Percentiles rank a stretch among this genome's conserved stretches.
These are phyloP conservation scores for Xanthorhoe designata DNA, from an alignment of 2,888 invertebrate genomes.

Conservation along the genomic window DNA sequence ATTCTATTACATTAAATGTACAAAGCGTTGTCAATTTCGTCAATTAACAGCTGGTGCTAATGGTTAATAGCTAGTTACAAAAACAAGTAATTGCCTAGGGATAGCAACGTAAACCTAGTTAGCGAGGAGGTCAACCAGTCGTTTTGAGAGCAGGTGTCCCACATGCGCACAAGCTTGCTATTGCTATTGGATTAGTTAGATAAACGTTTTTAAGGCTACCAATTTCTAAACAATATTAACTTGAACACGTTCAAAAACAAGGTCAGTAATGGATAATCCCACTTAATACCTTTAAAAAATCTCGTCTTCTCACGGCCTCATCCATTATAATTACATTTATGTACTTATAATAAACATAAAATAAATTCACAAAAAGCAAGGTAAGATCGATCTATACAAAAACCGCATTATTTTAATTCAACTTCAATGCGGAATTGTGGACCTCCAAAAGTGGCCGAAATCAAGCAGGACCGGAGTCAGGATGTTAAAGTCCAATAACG, in stretches of 20 bases:
- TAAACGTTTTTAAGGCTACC: conserved; percentile 10
- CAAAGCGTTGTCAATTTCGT: background rate
- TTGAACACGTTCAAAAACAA: background rate
- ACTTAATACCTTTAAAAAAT: conserved; percentile 1
- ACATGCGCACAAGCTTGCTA: background rate
- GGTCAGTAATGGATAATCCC: background rate
- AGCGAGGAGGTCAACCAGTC: conserved; percentile 13
- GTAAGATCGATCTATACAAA: conserved; percentile 29
- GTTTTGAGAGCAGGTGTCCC: conserved; percentile 14
- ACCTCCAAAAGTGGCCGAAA: conserved; percentile 29
- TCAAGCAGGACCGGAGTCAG: conserved; percentile 17
- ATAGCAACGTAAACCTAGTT: conserved; percentile 15
- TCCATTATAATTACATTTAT: conserved; percentile 25
- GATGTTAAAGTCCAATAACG: background rate
- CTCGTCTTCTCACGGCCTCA: conserved; percentile 21
- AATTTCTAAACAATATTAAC: background rate
- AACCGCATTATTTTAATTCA: conserved; percentile 37
- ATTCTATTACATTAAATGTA: background rate
- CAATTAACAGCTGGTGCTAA: conserved; percentile 3
- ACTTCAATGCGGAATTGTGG: conserved; percentile 34
- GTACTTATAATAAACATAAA: conserved; percentile 25
- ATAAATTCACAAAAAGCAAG: conserved; percentile 26
- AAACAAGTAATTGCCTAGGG: conserved; percentile 15
- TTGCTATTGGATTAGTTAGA: background rate
- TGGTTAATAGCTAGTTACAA: conserved; percentile 3